A percentile compares a stretch with the other conserved stretches of the same genome.
phyloP scores from a whole-genome alignment of 37 sponge, comb jelly and placozoan species.

The Oopsacas minuta region DNA sequence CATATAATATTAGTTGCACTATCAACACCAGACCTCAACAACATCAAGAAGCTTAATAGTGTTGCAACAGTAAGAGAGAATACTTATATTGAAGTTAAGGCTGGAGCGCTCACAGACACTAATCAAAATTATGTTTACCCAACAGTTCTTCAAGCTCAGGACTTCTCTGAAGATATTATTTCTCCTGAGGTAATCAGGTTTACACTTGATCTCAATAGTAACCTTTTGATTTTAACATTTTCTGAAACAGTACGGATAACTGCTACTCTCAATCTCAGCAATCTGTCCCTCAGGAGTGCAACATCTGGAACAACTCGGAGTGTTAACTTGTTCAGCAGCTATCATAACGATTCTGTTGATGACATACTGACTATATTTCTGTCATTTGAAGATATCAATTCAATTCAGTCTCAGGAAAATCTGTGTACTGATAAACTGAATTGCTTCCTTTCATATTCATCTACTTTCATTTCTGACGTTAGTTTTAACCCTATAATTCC shows the following conservation, averaged over 20 bases:
- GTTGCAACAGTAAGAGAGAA: slow-evolving; percentile 38
- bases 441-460: slow-evolving; percentile 42
- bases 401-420: slow-evolving; percentile 39
- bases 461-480: slow-evolving; percentile 40
- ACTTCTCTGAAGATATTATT: not conserved
- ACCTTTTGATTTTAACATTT: not conserved
- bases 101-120: slow-evolving; percentile 37
- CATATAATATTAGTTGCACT: slow-evolving; percentile 31
- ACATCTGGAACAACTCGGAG: slow-evolving; percentile 19
- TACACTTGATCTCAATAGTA: slow-evolving; percentile 24
- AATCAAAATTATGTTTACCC: slow-evolving; percentile 34
- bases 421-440: slow-evolving; percentile 43
- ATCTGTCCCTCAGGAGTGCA: not conserved
- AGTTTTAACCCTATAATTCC: slow-evolving; percentile 34
- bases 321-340: slow-evolving; percentile 6
- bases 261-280: not conserved
- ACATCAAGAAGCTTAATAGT: slow-evolving; percentile 24
- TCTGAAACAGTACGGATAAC: slow-evolving; percentile 18
- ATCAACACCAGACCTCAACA: slow-evolving; percentile 34
- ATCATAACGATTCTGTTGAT: not conserved
- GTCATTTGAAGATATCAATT: slow-evolving; percentile 38
- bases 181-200: not conserved
- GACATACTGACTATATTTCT: slow-evolving; percentile 26
- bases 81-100: slow-evolving; percentile 41
- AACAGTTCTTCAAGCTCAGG: not conserved